Percentiles rank a stretch among this genome's conserved stretches.
phyloP scores from a whole-genome alignment of 1,140 invertebrate genomes.

The Contarinia nasturtii region DNA sequence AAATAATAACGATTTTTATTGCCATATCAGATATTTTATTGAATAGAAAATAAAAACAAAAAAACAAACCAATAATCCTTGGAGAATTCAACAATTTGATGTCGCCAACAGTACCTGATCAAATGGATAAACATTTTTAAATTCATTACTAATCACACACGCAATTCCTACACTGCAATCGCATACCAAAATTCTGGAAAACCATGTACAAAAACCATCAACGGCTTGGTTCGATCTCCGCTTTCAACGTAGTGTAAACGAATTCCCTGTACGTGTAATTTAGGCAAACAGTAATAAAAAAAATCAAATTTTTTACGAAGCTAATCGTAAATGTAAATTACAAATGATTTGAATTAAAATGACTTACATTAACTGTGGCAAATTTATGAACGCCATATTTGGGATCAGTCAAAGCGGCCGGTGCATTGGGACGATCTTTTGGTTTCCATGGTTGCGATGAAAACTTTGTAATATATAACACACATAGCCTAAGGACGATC shows the following conservation, averaged over 20 bases:
- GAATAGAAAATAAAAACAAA: neutral
- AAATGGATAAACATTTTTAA: too few species aligned
- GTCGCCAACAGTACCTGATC: neutral
- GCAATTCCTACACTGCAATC: too few species aligned
- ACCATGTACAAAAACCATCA: constrained; percentile 45
- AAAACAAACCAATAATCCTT: neutral
- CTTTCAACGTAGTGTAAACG: constrained; percentile 38
- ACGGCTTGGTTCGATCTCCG: constrained; percentile 34
- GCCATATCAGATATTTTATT: too few species aligned
- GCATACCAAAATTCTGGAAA: constrained; percentile 48
- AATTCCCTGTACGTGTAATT: neutral
- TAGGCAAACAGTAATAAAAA: neutral
- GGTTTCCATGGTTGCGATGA: neutral
- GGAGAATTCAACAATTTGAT: neutral
- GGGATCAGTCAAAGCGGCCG: neutral
- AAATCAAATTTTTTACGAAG: neutral
- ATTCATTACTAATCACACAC: constrained; percentile 37
- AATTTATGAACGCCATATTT: neutral
- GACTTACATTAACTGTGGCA: neutral
- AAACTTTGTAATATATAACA: neutral
- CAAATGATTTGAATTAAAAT: neutral
- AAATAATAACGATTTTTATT: too few species aligned
- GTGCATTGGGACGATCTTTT: neutral
- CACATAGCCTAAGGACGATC: too few species aligned
- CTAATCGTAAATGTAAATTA: neutral